Evolutionary conservation across 2,888 invertebrate genomes (phyloP), one percentile per base, ranked within the genome.

Genomic region (Eudemis profundana): DNA sequence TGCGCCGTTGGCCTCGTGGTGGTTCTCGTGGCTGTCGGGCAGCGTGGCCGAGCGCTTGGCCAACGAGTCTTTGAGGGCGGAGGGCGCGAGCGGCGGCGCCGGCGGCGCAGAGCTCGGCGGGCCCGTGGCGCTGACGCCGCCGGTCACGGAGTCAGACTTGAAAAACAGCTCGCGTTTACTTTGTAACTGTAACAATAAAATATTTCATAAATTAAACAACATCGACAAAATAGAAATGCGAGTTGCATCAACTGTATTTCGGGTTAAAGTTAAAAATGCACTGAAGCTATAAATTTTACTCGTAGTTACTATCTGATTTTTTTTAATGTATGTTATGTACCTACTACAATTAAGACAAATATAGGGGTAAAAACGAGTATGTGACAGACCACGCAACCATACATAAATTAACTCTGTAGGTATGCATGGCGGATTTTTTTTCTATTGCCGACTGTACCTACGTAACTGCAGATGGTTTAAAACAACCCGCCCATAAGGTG

Each of bases 111-210:
- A 77, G 68, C 75, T 75, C 63, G 90, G 87, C 70, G 89, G 82
- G 61, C 87, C 87, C 69, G 87, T 79, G 63, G 85, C 79, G 74
- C 85, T 84, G 74, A 79, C 93, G 78, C 94, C 94, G 68, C 87
- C 85, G 77, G 94, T 93, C 82, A 94, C 89, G 46, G 93, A 92
- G 75, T 94, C 94, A 69, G 95, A 94, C 87, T 96, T 96, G 93
- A 97, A 97, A 92, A 97, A 97, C 92, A 96, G 94, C 93, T 97
- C 97, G 77, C 97, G 94, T 93, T 97, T 97, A 85, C 95, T 95
- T 92, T 96, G 96, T 86, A 96, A 93, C 95, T 96, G 93, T 15
- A 93, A 93, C 72, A 50, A 61, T 66, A 66, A 72, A 72, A 70
- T 62, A 66, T 66, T 61, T 68, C 67, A 61, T 36, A 17, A 17